Evolutionary conservation across 2,113 vertebrate species (phyloP), one percentile per base, ranked within the genome.

Genomic region (Chunga burmeisteri): DNA sequence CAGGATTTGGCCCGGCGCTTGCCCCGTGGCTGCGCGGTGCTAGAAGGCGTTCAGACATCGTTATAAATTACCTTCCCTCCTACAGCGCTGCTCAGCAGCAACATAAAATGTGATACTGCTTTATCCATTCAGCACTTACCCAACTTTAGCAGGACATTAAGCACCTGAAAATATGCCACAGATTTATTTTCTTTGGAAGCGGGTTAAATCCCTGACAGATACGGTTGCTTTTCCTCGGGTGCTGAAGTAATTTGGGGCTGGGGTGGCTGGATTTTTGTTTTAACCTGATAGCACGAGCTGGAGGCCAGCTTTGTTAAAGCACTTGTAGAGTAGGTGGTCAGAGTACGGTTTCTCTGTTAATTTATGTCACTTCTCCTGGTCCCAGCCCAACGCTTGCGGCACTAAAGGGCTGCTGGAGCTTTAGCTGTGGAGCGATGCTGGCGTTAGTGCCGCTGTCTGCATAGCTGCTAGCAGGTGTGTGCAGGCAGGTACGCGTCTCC

Each of bases 101-200:
- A 3, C 88, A 52, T 49, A 90, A 92, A 94, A 92, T 36, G 77
- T 53, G 94, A 79, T 68, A 15, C 96, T 96, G 96, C 96, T 97
- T 96, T 96, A 80, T 79, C 94, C 94, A 94, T 93, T 82, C 95
- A 95, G 62, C 84, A 15, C 96, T 95, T 89, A 40, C 97, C 87
- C 96, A 92, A 47, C 82, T 94, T 90, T 38, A 95, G 73, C 91
- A 97, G 95, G 93, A 82, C 91, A 32, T 94, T 81, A 94, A 95
- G 83, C 3, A 36, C 88, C 86, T 97, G 92, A 80, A 96, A 89
- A 82, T 88, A 75, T 7, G 73, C 82, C 89, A 14, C 3, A 29
- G 92, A 26, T 79, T 93, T 96, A 74, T 97, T 97, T 97, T 85
- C 95, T 34, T 91, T 95, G 94, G 96, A 77, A 86, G 71, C 18